Conservation (phyloP, 2,888 invertebrate species). For the Euphydryas editha region DNA sequence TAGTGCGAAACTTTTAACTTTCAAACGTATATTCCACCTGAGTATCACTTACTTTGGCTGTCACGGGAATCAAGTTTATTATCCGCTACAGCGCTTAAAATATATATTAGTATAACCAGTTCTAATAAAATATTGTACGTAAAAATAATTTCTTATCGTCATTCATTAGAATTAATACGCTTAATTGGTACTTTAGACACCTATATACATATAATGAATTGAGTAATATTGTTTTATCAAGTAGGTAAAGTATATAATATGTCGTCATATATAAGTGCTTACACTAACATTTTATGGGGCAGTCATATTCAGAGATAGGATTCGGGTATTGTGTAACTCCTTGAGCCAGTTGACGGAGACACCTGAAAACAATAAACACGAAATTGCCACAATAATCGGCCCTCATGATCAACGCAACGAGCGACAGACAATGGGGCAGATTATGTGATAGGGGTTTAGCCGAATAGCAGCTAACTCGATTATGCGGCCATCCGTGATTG, state of each 20-base stretch:
- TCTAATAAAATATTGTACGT: background rate
- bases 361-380: slow-evolving; percentile 80
- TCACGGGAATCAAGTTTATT: slow-evolving; percentile 63
- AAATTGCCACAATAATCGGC: slow-evolving; percentile 81
- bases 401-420: slow-evolving; percentile 77
- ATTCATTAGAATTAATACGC: slow-evolving; percentile 22
- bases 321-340: slow-evolving; percentile 57
- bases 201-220: background rate
- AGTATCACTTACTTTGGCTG: slow-evolving; percentile 67
- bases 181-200: slow-evolving; percentile 42
- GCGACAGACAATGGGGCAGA: slow-evolving; percentile 79
- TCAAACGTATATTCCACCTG: slow-evolving; percentile 69
- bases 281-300: slow-evolving; percentile 61
- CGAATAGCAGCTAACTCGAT: slow-evolving; percentile 82
- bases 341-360: slow-evolving; percentile 66
- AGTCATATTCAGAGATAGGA: slow-evolving; percentile 56
- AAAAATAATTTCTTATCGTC: background rate
- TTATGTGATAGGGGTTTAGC: slow-evolving; percentile 80
- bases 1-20: slow-evolving; percentile 79
- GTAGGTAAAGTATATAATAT: too few species aligned
- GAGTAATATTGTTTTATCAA: background rate
- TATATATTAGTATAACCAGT: background rate
- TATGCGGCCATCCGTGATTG: slow-evolving; percentile 82
- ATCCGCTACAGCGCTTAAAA: slow-evolving; percentile 49
- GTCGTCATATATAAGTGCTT: slow-evolving; percentile 42